Evolutionary conservation across 2,888 invertebrate genomes (phyloP).

Genomic region (Lepidochitona cinerea): DNA sequence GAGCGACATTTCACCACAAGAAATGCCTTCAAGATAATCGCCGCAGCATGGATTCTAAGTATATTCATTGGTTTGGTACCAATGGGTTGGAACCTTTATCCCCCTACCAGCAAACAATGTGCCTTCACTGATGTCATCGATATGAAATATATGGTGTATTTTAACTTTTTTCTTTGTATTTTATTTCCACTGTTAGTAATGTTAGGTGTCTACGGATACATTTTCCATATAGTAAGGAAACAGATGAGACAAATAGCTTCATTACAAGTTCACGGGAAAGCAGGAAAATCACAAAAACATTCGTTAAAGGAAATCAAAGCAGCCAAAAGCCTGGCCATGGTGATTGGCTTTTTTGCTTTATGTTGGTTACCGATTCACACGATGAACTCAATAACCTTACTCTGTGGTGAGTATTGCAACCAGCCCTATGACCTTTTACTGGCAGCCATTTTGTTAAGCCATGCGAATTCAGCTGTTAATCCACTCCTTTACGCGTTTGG

Average conservation of each 20-base stretch:
- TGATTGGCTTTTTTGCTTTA: conserved; percentile 61
- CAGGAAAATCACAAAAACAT: conserved; percentile 20
- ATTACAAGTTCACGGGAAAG: conserved; percentile 28
- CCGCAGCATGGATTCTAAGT: conserved; percentile 54
- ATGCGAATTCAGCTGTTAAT: conserved; percentile 66
- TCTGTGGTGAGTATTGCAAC: conserved; percentile 34
- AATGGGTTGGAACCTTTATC: conserved; percentile 64
- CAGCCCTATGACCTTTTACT: conserved; percentile 42
- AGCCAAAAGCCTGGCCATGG: conserved; percentile 63
- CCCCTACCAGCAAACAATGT: conserved; percentile 40
- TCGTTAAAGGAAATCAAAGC: conserved; percentile 57
- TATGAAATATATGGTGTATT: conserved; percentile 67
- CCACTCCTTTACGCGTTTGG: conserved; percentile 66
- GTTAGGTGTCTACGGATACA: conserved; percentile 62
- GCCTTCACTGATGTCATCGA: conserved; percentile 63
- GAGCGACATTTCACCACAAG: conserved; percentile 47
- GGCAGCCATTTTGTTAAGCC: conserved; percentile 63
- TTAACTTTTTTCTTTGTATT: conserved; percentile 66
- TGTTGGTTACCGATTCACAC: conserved; percentile 68
- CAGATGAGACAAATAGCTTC: conserved; percentile 55
- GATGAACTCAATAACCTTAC: conserved; percentile 53
- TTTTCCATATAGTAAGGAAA: conserved; percentile 56
- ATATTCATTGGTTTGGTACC: conserved; percentile 61
- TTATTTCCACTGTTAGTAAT: conserved; percentile 59
- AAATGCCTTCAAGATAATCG: conserved; percentile 43